Base-by-base conservation (phyloP, 2,888 invertebrate genomes). In the Cenopis cana region DNA sequence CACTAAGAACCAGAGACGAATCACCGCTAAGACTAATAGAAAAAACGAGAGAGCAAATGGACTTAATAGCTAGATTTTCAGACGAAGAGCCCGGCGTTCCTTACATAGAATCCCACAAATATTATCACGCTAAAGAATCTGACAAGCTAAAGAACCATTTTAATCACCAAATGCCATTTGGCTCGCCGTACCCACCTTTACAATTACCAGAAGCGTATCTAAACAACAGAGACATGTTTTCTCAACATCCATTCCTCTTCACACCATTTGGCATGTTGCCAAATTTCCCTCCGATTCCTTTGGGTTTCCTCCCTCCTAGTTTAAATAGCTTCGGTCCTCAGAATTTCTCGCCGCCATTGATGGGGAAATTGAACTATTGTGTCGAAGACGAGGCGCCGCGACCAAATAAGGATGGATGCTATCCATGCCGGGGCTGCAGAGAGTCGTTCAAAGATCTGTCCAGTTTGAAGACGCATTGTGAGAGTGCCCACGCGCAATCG, bases 31-130 rank as follows among this genome's bases (percentile, higher is more conserved):
- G 93, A 46, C 81, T 92, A 10, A 78, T 94, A 36, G 94, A 94
- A 17, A 95, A 94, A 80, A 91, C 95, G 41, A 94, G 95, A 69
- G 94, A 97, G 55, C 97, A 97, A 87, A 96, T 96, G 70, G 98
- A 98, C 81, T 94, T 97, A 65, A 93, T 98, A 69, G 95, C 97
- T 0, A 94, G 97, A 75, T 94, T 96, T 18, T 97, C 97, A 83
- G 97, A 97, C 4, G 96, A 96, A 66, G 95, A 96, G 33, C 93
- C 94, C 24, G 93, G 94, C 1, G 84, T 95, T 11, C 94, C 95
- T 12, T 94, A 94, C 36, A 87, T 95, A 10, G 95, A 95, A 78
- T 94, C 95, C 12, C 87, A 90, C 54, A 86, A 87, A 73, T 93
- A 90, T 73, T 91, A 91, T 73, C 83, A 87, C 79, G 88, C 85